Evolutionary conservation across 2,888 invertebrate genomes (phyloP), one percentile per base, ranked within the genome.

Genomic region (Meliscaeva auricollis): DNA sequence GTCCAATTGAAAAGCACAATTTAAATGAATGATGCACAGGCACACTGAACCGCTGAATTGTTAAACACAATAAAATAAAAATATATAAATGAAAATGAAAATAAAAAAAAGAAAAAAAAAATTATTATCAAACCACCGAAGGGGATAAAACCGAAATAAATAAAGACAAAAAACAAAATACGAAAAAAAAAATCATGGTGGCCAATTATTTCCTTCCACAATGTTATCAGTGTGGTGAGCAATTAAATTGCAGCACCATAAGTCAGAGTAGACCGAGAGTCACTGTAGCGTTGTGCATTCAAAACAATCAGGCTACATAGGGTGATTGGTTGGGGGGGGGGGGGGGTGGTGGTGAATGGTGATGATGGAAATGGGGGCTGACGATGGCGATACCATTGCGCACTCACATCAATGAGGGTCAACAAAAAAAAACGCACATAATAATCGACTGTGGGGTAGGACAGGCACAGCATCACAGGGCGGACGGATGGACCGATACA

Each of bases 161-260:
- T 70, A 17, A 56, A 56, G 30, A 56, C 50, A 35, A 62, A 38
- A 58, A 62, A 30, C 52, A 70, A 60, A 50, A 15, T 22, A 38
- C 0, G 3, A 62, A 32, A 58, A 62, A 30, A 68, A 81, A 68
- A 50, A 20, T 32, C 72, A 73, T 78, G 78, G 50, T 62, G 82
- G 72, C 82, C 82, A 82, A 82, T 82, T 82, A 82, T 82, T 82
- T 82, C 82, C 73, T 78, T 82, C 82, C 82, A 78, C 82, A 82
- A 82, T 78, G 73, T 78, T 82, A 82, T 78, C 73, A 78, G 78
- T 73, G 82, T 78, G 82, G 82, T 44, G 82, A 78, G 78, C 82
- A 82, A 82, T 82, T 82, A 82, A 82, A 82, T 82, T 82, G 82
- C 78, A 62, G 78, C 82, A 78, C 82, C 82, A 82, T 82, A 78